Evolutionary conservation across 2,797 vertebrate genomes (phyloP).

Genomic region (Limosa lapponica): DNA sequence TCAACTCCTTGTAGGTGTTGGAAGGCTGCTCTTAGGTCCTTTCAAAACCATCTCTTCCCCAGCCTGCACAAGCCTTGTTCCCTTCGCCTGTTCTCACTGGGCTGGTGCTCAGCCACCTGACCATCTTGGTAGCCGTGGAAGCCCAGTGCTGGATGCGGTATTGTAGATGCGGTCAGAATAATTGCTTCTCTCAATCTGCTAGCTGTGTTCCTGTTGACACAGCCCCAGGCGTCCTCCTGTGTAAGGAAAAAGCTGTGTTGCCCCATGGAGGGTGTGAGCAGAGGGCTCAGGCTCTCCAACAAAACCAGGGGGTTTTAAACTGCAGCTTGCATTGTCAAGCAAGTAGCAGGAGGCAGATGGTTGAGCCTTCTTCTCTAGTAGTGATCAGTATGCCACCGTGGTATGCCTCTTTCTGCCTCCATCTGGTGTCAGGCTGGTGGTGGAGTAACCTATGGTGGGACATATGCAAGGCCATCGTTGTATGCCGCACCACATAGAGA

Average conservation of each 20-base stretch:
- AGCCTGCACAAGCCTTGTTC: not conserved
- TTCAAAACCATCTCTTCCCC: not conserved
- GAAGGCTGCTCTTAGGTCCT: not conserved
- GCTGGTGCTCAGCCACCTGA: not conserved
- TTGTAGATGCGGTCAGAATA: not conserved
- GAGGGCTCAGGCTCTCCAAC: not conserved
- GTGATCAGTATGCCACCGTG: not conserved
- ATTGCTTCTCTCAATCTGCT: not conserved
- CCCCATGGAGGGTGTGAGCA: not conserved
- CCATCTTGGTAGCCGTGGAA: not conserved
- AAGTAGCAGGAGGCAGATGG: slow-evolving; percentile 31
- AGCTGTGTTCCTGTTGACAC: not conserved
- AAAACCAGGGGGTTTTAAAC: not conserved
- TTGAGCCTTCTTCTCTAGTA: slow-evolving; percentile 3
- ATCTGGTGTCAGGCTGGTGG: slow-evolving; percentile 35
- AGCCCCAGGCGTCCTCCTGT: not conserved
- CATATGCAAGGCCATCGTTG: not conserved
- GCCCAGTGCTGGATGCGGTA: not conserved
- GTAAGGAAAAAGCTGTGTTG: not conserved
- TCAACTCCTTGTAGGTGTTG: not conserved
- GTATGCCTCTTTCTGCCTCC: slow-evolving; percentile 28
- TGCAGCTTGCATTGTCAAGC: not conserved
- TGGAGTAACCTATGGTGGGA: slow-evolving; percentile 29
- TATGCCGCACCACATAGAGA: not conserved
- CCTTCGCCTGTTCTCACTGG: not conserved